Conservation (phyloP, 2,888 invertebrate species). For the Caenorhabditis panamensis region DNA sequence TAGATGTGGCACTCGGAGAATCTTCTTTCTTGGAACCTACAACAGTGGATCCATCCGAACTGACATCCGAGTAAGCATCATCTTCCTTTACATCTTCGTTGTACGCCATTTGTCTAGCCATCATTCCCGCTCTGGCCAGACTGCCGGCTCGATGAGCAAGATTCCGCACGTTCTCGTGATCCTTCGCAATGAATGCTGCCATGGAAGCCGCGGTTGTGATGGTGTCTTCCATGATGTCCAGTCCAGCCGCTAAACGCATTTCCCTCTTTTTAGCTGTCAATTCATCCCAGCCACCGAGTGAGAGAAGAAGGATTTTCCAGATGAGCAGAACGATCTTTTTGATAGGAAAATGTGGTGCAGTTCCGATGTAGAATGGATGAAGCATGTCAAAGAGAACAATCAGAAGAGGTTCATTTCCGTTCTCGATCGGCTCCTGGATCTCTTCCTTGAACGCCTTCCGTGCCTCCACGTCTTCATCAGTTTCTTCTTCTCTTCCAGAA, state of each 20-base stretch:
- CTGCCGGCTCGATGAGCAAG: constrained; percentile 47
- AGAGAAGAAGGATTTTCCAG: constrained; percentile 94
- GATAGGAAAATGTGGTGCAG: constrained; percentile 97
- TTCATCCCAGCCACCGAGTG: constrained; percentile 91
- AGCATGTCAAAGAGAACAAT: constrained; percentile 95
- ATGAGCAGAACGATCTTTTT: constrained; percentile 94
- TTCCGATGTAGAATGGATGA: constrained; percentile 94
- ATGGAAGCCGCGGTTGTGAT: constrained; percentile 89
- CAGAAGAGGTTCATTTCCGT: constrained; percentile 70
- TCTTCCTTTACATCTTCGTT: constrained; percentile 63
- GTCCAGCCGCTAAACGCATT: constrained; percentile 73
- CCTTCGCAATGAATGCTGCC: constrained; percentile 59
- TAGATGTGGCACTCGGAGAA: constrained; percentile 10
- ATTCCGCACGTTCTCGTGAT: constrained; percentile 54
- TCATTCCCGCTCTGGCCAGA: constrained; percentile 58
- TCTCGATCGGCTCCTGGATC: constrained; percentile 74
- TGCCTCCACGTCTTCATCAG: constrained; percentile 39
- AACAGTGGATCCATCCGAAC: constrained; percentile 32
- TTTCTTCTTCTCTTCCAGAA: constrained; percentile 46
- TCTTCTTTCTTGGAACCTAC: constrained; percentile 27
- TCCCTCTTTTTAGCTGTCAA: constrained; percentile 85
- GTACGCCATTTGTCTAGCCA: constrained; percentile 68
- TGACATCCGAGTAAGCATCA: constrained; percentile 48
- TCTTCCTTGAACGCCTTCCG: constrained; percentile 47
- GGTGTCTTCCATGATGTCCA: constrained; percentile 92